A percentile compares a stretch with the other conserved stretches of the same genome.
Conservation (phyloP, 2,113 vertebrate species). For the Pedionomus torquatus region DNA sequence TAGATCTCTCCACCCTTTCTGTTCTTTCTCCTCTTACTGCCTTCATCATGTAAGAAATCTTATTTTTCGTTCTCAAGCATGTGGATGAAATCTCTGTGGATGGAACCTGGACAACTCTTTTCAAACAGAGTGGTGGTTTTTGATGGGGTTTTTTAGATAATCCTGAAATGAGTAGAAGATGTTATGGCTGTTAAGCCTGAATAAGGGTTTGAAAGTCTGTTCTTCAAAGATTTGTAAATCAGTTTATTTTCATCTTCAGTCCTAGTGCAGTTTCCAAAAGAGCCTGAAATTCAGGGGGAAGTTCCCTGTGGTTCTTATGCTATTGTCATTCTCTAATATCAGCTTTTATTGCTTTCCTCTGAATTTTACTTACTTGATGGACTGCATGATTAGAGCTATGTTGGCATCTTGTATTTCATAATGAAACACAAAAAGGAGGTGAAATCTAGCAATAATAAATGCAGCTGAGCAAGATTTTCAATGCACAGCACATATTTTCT, state of each 20-base stretch:
- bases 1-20: background rate
- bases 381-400: background rate
- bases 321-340: background rate
- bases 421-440: background rate
- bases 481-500: background rate
- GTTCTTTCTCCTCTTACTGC: background rate
- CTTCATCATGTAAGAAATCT: background rate
- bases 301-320: background rate
- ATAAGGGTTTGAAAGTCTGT: background rate
- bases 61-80: background rate
- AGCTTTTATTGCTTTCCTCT: background rate
- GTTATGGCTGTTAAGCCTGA: background rate
- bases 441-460: background rate
- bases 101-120: background rate
- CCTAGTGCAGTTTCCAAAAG: background rate
- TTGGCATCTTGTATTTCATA: background rate
- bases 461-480: background rate
- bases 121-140: background rate
- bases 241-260: background rate
- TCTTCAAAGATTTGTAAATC: background rate
- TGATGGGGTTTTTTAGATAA: background rate
- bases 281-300: background rate
- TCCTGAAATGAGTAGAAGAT: background rate
- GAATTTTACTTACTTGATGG: slow-evolving; percentile 7
- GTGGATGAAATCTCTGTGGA: background rate